phyloP scores from a whole-genome alignment of 1,140 invertebrate species.

The Eciton burchellii region DNA sequence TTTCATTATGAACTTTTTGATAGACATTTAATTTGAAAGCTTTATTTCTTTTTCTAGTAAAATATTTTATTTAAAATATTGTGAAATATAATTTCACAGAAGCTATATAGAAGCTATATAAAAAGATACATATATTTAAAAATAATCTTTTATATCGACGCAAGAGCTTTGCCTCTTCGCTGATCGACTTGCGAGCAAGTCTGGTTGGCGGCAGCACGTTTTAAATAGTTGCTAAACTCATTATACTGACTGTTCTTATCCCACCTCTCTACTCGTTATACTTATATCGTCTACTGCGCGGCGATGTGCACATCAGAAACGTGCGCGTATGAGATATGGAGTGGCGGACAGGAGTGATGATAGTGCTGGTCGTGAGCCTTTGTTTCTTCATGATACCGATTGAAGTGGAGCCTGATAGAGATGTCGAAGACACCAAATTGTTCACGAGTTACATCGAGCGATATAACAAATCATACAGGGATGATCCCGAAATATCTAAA shows the following conservation, averaged over 20 bases:
- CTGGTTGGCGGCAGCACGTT: too few relatives aligned
- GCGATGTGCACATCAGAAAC: constrained; percentile 47
- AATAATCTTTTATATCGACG: too few relatives aligned
- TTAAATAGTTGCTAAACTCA: too few relatives aligned
- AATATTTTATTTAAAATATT: too few relatives aligned
- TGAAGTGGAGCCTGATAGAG: constrained; percentile 76
- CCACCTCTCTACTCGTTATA: constrained; percentile 1
- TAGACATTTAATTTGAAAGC: too few relatives aligned
- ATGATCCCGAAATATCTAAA: constrained; percentile 86
- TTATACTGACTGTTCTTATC: neutral
- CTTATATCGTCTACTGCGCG: constrained; percentile 33
- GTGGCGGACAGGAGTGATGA: constrained; percentile 80
- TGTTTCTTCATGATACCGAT: constrained; percentile 86
- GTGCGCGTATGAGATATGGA: constrained; percentile 78
- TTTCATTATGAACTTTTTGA: too few relatives aligned
- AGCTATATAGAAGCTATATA: too few relatives aligned
- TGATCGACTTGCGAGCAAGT: too few relatives aligned
- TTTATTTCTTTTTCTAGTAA: too few relatives aligned
- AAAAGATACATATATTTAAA: too few relatives aligned
- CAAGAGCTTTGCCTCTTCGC: too few relatives aligned
- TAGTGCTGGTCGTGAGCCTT: constrained; percentile 81
- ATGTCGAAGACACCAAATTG: constrained; percentile 80
- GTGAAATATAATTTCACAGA: too few relatives aligned
- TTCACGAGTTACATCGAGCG: constrained; percentile 88
- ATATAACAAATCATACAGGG: constrained; percentile 90